phyloP scores from a whole-genome alignment of 2,888 invertebrate genomes.

The Epirrita christyi region DNA sequence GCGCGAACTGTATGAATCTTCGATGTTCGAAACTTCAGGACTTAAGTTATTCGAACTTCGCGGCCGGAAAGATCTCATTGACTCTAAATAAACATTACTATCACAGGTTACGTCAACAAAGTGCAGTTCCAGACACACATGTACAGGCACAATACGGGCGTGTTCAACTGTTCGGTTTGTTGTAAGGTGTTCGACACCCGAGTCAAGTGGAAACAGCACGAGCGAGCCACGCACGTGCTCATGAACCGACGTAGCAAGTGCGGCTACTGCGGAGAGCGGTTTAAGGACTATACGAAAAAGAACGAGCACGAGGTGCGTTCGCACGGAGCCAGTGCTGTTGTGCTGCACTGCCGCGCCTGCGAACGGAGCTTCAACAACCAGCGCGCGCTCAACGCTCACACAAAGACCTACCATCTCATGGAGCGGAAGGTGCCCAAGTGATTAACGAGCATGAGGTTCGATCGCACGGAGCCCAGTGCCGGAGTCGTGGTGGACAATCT shows the following conservation, averaged over 20 bases:
- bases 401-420: conserved; percentile 33
- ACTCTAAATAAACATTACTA: too few relatives aligned
- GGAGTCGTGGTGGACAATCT: too few relatives aligned
- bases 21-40: too few relatives aligned
- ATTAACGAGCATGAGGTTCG: neutral
- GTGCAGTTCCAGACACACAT: conserved; percentile 49
- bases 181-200: conserved; percentile 54
- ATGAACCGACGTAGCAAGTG: conserved; percentile 57
- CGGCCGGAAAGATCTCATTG: too few relatives aligned
- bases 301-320: conserved; percentile 62
- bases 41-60: too few relatives aligned
- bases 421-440: conserved; percentile 19
- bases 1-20: too few relatives aligned
- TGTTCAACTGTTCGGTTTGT: conserved; percentile 51
- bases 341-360: conserved; percentile 74
- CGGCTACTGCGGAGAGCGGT: conserved; percentile 24
- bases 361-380: conserved; percentile 76
- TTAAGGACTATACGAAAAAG: conserved; percentile 64
- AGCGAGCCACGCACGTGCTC: conserved; percentile 51
- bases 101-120: conserved; percentile 59
- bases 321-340: conserved; percentile 66
- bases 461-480: neutral
- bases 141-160: conserved; percentile 62
- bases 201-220: conserved; percentile 55
- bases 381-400: conserved; percentile 74